Percentiles rank a stretch among this genome's conserved stretches.
Evolutionary conservation across 2,888 invertebrate genomes (phyloP).

Genomic region (Eupithecia subfuscata): DNA sequence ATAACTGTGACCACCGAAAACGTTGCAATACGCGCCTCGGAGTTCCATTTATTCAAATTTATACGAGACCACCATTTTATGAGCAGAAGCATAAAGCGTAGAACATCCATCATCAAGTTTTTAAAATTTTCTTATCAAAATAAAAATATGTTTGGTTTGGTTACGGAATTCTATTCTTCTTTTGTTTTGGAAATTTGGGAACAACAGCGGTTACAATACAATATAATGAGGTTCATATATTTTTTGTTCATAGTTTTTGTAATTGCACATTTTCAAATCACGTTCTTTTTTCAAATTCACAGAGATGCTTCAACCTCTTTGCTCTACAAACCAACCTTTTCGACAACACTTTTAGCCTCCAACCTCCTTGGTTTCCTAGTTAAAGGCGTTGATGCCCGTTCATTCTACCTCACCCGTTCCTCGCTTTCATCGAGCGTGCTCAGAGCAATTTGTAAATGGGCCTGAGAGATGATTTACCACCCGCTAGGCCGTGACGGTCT

Average conservation of each 20-base stretch:
- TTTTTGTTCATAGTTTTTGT: not conserved
- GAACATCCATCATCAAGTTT: constrained; percentile 25
- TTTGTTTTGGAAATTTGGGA: constrained; percentile 6
- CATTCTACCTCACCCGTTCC: constrained; percentile 29
- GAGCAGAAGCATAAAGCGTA: constrained; percentile 30
- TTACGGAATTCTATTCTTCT: not conserved
- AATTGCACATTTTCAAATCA: not conserved
- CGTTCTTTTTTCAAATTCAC: not conserved
- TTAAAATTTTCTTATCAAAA: not conserved
- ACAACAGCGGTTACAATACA: not conserved
- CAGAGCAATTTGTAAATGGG: constrained; percentile 78
- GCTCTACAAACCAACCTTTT: not conserved
- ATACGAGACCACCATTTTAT: constrained; percentile 61
- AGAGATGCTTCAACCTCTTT: not conserved
- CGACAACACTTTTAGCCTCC: not conserved
- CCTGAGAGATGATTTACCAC: constrained; percentile 61
- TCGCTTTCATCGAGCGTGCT: constrained; percentile 62
- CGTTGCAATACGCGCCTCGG: constrained; percentile 49
- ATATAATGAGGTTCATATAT: not conserved
- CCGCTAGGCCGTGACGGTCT: constrained; percentile 39
- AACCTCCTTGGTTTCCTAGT: not conserved
- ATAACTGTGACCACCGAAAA: constrained; percentile 50
- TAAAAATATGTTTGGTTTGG: not conserved
- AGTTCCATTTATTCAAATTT: constrained; percentile 74
- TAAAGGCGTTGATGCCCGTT: constrained; percentile 5